Evolutionary conservation across 2,888 invertebrate species (phyloP), one percentile per base, ranked within the genome.

Genomic region (Orthosia gracilis): DNA sequence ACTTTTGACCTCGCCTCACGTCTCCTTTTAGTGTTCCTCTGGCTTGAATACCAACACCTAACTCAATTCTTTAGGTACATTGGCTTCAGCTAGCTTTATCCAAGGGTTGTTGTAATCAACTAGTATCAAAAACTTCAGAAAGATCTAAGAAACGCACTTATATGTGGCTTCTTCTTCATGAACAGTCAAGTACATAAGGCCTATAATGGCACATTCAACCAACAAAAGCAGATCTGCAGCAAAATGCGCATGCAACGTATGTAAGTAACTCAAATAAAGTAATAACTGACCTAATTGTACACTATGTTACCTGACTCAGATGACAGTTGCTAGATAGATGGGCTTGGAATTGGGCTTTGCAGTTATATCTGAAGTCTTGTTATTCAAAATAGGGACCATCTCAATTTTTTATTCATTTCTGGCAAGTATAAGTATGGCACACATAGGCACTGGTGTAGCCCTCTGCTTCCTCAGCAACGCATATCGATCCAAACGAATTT

Each of bases 61-160:
- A n/a, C 31, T 67, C 11, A 47, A 64, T 68, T 47, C 23, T 61
- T 3, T 61, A 57, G n/a, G 15, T 45, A 67, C 23, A 59, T 59
- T 59, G 23, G 47, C 64, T 2, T 12, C 26, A 68, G n/a, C 45
- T 65, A 64, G n/a, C 3, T 64, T 68, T 65, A 12, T 65, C 26
- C 47, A 21, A 49, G 66, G 21, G 21, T 50, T 40, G 0, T 68
- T 17, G 21, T 68, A 66, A 31, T 49, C 59, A 59, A 59, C 5
- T 40, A n/a, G n/a, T 18, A n/a, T 59, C 67, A 68, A 49, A 65
- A 21, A 13, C 15, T 67, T 49, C 21, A 66, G 47, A 68, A 31
- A 47, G 4, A 66, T 26, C 9, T 68, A 47, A 64, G 67, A 17
- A 45, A 68, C n/a, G 15, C 26, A 4, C 3, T 13, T n/a, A 18